Evolutionary conservation across 2,888 invertebrate species (phyloP), one percentile per base, ranked within the genome.

Genomic region (Eristalis intricaria): DNA sequence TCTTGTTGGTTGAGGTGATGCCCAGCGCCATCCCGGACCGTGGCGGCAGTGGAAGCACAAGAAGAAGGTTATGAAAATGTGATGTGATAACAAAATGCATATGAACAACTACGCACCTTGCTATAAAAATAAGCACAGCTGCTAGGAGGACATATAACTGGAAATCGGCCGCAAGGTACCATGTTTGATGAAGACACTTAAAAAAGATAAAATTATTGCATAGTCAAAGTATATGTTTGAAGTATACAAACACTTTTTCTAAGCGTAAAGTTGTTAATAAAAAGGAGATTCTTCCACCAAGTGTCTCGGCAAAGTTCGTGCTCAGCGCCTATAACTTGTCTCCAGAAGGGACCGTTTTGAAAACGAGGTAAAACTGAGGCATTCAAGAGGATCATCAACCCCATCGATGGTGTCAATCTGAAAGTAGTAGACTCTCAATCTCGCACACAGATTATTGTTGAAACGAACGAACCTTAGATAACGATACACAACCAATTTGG

Each of bases 321-420:
- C 77, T 93, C 91, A 2, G 91, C 88, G 50, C 91, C 91, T 0
- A 89, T 87, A 0, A 90, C 50, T 74, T 92, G 91, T 0, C 91
- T 90, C 93, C 94, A 94, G 8, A 93, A 90, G 0, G 94, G 94
- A n/a, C 94, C 94, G 40, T 91, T 89, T 71, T 93, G 92, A 7
- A 93, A 79, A 38, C 92, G 91, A 2, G 91, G 91, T 11, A 93
- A 89, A 88, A 93, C 90, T 0, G 94, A 93, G 3, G 88, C 89
- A 88, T 91, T 91, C 23, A 92, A 89, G n/a, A 92, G 75, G 35
- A 92, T 90, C 0, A 90, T 63, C 38, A 91, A 32, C 0, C 88
- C 43, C 10, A 92, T 65, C 0, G 92, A 91, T 2, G 92, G 92
- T 22, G 91, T 58, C 19, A 92, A 58, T 23, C 92, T 90, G 1